A percentile compares a stretch with the other conserved stretches of the same genome.
These are phyloP conservation scores for Mythimna loreyi DNA, from an alignment of 2,888 invertebrate species.

Conservation along the genomic window DNA sequence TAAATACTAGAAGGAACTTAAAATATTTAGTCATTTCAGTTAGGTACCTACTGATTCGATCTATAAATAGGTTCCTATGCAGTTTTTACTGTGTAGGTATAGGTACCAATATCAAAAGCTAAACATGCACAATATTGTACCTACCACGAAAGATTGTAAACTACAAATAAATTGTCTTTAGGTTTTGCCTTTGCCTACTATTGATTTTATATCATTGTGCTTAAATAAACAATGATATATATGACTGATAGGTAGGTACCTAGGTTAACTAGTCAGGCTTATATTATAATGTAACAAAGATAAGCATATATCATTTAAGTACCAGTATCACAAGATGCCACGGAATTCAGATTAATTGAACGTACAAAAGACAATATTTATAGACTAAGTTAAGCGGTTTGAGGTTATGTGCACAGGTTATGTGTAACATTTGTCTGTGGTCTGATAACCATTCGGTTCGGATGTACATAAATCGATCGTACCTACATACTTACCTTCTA, in stretches of 20 bases:
- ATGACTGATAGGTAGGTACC: too few relatives aligned
- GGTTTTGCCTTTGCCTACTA: background rate
- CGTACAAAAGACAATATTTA: background rate
- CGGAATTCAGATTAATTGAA: background rate
- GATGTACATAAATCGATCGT: too few relatives aligned
- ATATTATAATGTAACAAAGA: too few relatives aligned
- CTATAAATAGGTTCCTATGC: too few relatives aligned
- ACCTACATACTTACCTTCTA: background rate
- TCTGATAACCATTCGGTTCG: background rate
- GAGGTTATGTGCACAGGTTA: constrained; percentile 19
- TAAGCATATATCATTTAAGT: too few relatives aligned
- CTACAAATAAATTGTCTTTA: background rate
- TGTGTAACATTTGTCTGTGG: constrained; percentile 1
- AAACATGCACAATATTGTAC: too few relatives aligned
- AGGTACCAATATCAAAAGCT: too few relatives aligned
- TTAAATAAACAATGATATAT: background rate
- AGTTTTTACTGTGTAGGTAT: too few relatives aligned
- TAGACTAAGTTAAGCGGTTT: background rate
- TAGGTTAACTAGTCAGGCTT: background rate
- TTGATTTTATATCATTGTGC: background rate
- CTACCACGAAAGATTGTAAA: too few relatives aligned
- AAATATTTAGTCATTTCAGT: too few relatives aligned
- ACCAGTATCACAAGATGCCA: background rate
- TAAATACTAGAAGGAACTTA: too few relatives aligned
- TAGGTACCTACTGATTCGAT: too few relatives aligned